Base-by-base conservation (phyloP, 2,797 vertebrate species). In the Streptopelia turtur region DNA sequence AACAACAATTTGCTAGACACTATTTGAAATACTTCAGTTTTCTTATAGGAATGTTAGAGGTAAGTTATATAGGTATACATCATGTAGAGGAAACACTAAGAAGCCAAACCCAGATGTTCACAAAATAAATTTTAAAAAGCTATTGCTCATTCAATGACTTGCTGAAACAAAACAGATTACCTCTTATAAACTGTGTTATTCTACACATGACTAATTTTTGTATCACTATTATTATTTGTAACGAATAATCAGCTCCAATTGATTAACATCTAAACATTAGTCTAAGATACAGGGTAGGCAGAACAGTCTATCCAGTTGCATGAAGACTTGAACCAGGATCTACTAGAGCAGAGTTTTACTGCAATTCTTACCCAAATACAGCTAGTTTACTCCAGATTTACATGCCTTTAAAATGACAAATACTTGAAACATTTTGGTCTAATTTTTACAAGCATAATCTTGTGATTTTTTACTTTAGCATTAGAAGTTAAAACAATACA, bases 401-500 rank as follows among this genome's bases (percentile, higher is more conserved):
- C n/a, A 63, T 64, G 28, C 5, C 30, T 59, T 50, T 74, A 83
- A 91, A 96, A 86, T 64, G 6, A 83, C 77, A 21, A 41, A 15
- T 77, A 49, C 56, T 31, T 85, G 56, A 89, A 95, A 89, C 14
- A 70, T 9, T 31, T 7, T 63, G 33, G 31, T 72, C 23, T 82
- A 50, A 79, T 83, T 94, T 95, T 95, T 83, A 52, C 65, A 90
- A 47, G 20, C 41, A 59, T 86, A 77, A 33, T 80, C 37, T 76
- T 85, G 10, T 3, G 11, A 33, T 52, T 88, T 81, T 79, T 60
- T 80, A 56, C 41, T 89, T 87, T 21, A 45, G 18, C 22, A 30
- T 68, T 68, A 53, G 78, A 90, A 74, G 23, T 45, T 45, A 94
- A 92, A 94, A 31, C 9, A 90, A 47, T 66, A 45, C 7, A 49